These are phyloP conservation scores for Glaucidium brasilianum DNA, from an alignment of 2,113 vertebrate species.

Conservation along the genomic window DNA sequence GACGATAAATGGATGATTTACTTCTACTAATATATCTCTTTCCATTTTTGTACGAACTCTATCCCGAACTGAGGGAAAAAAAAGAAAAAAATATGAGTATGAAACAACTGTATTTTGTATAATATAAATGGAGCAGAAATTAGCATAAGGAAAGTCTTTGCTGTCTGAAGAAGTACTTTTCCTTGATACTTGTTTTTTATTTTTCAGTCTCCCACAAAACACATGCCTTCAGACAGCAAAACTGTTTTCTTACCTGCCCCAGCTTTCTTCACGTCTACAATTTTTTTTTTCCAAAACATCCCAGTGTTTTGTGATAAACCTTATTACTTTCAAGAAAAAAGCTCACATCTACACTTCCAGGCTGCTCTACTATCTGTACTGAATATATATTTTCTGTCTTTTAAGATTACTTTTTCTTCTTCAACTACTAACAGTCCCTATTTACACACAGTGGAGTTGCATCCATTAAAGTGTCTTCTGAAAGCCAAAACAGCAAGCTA, in stretches of 20 bases:
- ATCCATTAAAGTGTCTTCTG: neutral
- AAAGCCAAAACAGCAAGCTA: neutral
- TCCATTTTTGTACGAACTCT: conserved; percentile 98
- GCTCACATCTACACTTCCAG: neutral
- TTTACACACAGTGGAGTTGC: neutral
- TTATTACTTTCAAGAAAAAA: neutral
- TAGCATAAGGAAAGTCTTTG: neutral
- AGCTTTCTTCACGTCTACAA: neutral
- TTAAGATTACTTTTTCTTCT: neutral
- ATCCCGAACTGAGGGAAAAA: conserved; percentile 85
- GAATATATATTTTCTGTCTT: neutral
- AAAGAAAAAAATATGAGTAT: neutral
- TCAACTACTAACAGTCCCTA: neutral
- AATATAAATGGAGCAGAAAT: neutral
- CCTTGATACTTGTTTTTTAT: neutral
- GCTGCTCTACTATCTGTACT: neutral
- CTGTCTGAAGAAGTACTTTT: neutral
- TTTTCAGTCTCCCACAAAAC: neutral
- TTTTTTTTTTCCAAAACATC: neutral
- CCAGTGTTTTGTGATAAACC: neutral
- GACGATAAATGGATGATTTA: conserved; percentile 98
- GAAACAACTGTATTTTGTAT: neutral
- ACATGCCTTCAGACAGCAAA: neutral
- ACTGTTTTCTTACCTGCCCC: neutral
- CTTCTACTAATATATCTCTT: conserved; percentile 96